A percentile compares a stretch with the other conserved stretches of the same genome.
phyloP scores from a whole-genome alignment of 2,113 vertebrate genomes.

The Tichodroma muraria region DNA sequence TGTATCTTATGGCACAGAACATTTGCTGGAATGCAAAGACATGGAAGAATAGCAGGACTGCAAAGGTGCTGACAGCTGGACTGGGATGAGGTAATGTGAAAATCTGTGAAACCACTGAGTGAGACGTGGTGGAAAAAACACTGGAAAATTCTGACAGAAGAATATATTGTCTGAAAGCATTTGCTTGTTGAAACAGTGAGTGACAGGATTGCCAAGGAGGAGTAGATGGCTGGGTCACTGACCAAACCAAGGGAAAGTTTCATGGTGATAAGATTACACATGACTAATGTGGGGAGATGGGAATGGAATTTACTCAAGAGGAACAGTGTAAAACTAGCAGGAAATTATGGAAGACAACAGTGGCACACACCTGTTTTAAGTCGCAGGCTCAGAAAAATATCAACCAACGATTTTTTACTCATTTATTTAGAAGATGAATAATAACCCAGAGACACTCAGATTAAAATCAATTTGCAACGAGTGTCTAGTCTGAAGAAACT shows the following conservation, averaged over 20 bases:
- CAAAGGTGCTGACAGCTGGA: neutral
- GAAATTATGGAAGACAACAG: neutral
- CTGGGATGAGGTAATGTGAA: neutral
- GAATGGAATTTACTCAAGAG: conserved; percentile 7
- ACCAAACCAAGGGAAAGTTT: neutral
- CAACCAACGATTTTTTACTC: neutral
- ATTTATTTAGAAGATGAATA: neutral
- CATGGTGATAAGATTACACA: neutral
- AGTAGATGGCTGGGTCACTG: neutral
- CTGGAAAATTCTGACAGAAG: neutral
- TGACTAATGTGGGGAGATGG: neutral
- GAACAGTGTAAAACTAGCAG: neutral
- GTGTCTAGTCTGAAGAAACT: neutral
- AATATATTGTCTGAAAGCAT: neutral
- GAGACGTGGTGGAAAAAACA: neutral
- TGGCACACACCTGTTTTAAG: conserved; percentile 1
- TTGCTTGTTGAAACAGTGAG: neutral
- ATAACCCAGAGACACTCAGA: neutral
- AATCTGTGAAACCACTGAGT: neutral
- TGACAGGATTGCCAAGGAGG: neutral
- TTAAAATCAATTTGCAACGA: neutral
- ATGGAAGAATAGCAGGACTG: neutral
- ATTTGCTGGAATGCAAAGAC: neutral
- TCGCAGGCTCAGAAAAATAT: conserved; percentile 2
- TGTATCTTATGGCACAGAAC: neutral